Base-by-base conservation (phyloP, 1,140 invertebrate genomes). In the Copidosoma floridanum region DNA sequence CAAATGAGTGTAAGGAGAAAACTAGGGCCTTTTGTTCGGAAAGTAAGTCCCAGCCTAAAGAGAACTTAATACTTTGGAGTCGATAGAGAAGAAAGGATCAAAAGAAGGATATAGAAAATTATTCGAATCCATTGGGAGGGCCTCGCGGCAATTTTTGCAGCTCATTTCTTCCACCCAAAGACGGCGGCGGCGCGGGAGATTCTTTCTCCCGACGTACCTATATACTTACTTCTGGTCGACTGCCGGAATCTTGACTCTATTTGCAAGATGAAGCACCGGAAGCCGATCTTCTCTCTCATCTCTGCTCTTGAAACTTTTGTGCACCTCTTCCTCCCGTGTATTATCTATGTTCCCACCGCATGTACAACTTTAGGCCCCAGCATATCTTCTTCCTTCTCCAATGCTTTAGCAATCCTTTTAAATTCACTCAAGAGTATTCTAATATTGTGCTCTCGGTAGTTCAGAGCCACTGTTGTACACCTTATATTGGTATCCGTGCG, bases 351-450 rank as follows among this genome's bases (percentile, higher is more conserved):
- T 48, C 43, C 7, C 8, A 21, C 43, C 29, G 12, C 12, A 18
- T 35, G 26, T 29, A 48, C 24, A 29, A 29, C 46, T 18, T 29
- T 14, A 21, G 21, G 24, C 57, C 57, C 47, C 41, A 10, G 23
- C 26, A 32, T n/a, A n/a, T n/a, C n/a, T n/a, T n/a, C n/a, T n/a
- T n/a, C n/a, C n/a, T n/a, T n/a, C n/a, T n/a, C 52, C 24, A 21
- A 16, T 44, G 50, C 53, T 0, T 18, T 8, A 69, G 69, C 68
- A 73, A 72, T 74, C 71, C 71, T 74, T 70, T 74, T 69, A 68
- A 73, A 72, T 73, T 68, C 69, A 72, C 68, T 70, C 65, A 68
- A 70, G 65, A 68, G 63, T 64, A 67, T 73, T 74, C 68, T 72
- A 72, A 73, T 72, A 72, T 72, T 69, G 72, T 72, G 69, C 69